These are phyloP conservation scores for Ormia ochracea DNA, from an alignment of 2,888 invertebrate species.

Conservation along the genomic window DNA sequence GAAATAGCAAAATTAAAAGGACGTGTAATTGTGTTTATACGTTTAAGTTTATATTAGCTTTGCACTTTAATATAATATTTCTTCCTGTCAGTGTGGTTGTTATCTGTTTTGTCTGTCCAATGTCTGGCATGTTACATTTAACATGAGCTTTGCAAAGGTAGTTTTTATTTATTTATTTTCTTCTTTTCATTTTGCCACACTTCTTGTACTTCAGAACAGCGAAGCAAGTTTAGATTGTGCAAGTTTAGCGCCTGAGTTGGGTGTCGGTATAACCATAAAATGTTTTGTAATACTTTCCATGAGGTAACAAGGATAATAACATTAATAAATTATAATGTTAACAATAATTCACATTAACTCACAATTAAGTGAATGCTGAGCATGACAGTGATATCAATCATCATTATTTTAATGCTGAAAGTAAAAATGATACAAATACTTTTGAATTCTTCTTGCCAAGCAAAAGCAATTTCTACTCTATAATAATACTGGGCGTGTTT, in stretches of 20 bases:
- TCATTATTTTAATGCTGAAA: neutral
- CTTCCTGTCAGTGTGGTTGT: constrained; percentile 32
- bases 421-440: neutral
- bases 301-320: constrained; percentile 57
- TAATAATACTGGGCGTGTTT: too few species aligned
- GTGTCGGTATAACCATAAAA: neutral
- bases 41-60: constrained; percentile 10
- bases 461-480: neutral
- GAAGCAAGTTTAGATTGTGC: neutral
- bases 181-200: neutral
- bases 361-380: constrained; percentile 55
- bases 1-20: neutral
- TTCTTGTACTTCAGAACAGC: neutral
- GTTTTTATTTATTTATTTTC: neutral
- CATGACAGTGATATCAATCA: constrained; percentile 7
- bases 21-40: constrained; percentile 1
- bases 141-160: too few species aligned
- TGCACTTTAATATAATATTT: constrained; percentile 32
- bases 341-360: constrained; percentile 63
- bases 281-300: constrained; percentile 13
- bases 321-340: constrained; percentile 64
- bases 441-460: neutral
- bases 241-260: neutral
- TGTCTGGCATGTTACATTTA: neutral
- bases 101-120: constrained; percentile 17